Percentiles rank a stretch among this genome's conserved stretches.
phyloP scores from a whole-genome alignment of 2,888 invertebrate genomes.

The Teleogryllus oceanicus region DNA sequence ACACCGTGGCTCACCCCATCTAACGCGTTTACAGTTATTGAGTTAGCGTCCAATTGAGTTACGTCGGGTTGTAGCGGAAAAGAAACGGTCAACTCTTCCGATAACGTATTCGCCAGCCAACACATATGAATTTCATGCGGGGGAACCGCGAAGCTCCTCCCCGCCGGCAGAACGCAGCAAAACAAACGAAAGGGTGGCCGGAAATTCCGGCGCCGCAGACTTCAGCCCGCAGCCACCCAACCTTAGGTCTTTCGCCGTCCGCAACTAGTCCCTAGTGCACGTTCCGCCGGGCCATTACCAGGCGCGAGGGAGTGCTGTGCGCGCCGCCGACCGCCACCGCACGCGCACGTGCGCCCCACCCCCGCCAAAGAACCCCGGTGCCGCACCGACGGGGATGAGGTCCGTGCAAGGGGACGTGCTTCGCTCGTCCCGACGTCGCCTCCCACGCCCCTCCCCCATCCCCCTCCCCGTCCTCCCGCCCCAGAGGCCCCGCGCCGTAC shows the following conservation, averaged over 20 bases:
- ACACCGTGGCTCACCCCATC: too few relatives aligned
- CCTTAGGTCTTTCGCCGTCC: conserved; percentile 7
- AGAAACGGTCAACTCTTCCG: too few relatives aligned
- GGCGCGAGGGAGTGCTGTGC: conserved; percentile 1
- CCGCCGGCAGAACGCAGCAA: not conserved
- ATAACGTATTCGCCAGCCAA: too few relatives aligned
- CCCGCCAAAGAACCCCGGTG: too few relatives aligned
- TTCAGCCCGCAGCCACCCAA: not conserved
- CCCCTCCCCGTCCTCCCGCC: not conserved
- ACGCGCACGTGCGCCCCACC: not conserved
- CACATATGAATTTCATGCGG: too few relatives aligned
- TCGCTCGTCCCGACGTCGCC: not conserved
- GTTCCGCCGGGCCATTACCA: conserved; percentile 18
- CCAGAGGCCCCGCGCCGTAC: not conserved
- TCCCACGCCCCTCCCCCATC: not conserved
- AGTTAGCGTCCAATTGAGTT: too few relatives aligned
- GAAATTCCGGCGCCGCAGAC: not conserved
- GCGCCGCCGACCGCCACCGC: not conserved
- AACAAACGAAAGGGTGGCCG: not conserved
- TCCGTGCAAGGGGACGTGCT: not conserved
- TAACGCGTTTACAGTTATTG: too few relatives aligned
- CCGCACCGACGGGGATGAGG: not conserved
- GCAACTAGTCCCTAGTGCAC: conserved; percentile 1
- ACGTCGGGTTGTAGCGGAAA: too few relatives aligned
- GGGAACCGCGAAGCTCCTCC: not conserved